phyloP scores from a whole-genome alignment of 92 coral and sea anemone species.

The Meandrina meandrites region DNA sequence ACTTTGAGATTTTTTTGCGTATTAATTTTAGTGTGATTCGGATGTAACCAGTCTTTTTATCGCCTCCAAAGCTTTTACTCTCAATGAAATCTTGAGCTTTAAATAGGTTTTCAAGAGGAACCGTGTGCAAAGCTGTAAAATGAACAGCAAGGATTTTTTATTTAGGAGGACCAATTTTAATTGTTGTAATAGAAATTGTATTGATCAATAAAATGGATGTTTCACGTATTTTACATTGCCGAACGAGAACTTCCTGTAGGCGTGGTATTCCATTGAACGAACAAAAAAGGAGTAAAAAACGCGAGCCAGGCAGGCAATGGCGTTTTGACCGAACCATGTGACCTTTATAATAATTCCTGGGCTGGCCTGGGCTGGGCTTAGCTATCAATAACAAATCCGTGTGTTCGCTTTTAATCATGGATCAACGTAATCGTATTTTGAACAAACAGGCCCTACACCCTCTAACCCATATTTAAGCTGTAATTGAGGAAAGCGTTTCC shows the following conservation, averaged over 20 bases:
- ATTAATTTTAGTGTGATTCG: conserved; percentile 15
- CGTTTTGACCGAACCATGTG: not conserved
- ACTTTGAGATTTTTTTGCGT: not conserved
- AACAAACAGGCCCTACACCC: not conserved
- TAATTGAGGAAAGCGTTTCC: not conserved
- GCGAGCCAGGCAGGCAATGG: not conserved
- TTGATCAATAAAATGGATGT: conserved; percentile 20
- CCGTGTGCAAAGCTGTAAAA: not conserved
- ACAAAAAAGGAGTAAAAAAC: not conserved
- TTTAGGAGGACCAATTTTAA: conserved; percentile 7
- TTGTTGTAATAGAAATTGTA: conserved; percentile 28
- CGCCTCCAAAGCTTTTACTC: not conserved
- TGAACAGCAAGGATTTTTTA: not conserved
- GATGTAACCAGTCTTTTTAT: not conserved
- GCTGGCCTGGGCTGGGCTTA: not conserved
- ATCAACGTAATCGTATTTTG: not conserved
- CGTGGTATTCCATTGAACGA: not conserved
- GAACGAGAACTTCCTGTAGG: not conserved
- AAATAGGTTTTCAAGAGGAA: not conserved
- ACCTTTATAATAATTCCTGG: not conserved
- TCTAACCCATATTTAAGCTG: not conserved
- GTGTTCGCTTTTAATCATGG: not conserved
- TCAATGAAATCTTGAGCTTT: not conserved
- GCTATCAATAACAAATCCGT: not conserved
- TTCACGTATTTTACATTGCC: not conserved